These are phyloP conservation scores for Suillia variegata DNA, from an alignment of 2,888 invertebrate genomes.

Conservation along the genomic window DNA sequence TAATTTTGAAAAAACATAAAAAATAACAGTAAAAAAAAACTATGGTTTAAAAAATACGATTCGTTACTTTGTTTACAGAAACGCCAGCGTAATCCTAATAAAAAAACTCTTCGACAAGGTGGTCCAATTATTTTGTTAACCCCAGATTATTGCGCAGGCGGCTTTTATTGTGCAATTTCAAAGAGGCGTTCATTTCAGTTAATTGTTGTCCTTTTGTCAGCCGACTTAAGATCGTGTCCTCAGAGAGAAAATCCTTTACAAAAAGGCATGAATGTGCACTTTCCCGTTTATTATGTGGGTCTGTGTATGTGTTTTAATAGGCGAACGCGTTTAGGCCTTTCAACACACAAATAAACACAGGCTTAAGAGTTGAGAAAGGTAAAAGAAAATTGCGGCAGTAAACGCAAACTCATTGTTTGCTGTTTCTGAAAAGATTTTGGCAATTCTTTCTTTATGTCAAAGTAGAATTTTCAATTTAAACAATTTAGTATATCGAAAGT, in stretches of 20 bases:
- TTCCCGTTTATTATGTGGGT: conserved; percentile 2
- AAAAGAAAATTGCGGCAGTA: background rate
- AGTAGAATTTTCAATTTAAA: too few species aligned
- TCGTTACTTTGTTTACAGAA: too few species aligned
- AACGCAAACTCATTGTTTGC: background rate
- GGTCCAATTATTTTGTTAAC: conserved; percentile 31
- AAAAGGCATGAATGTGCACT: conserved; percentile 25
- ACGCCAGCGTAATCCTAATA: too few species aligned
- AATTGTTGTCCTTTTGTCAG: conserved; percentile 32
- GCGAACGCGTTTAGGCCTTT: conserved; percentile 17
- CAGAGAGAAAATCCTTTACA: conserved; percentile 15
- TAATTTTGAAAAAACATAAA: too few species aligned
- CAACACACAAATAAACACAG: conserved; percentile 14
- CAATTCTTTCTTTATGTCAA: too few species aligned
- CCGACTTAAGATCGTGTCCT: conserved; percentile 18
- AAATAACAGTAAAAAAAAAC: too few species aligned
- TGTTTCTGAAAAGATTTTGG: background rate
- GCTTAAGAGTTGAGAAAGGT: background rate
- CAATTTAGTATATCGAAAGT: too few species aligned
- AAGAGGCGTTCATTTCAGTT: conserved; percentile 24
- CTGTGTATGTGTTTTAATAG: conserved; percentile 13
- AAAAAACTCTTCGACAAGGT: conserved; percentile 27
- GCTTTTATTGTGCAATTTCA: conserved; percentile 47
- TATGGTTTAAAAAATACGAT: too few species aligned
- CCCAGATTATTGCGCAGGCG: conserved; percentile 22